These are phyloP conservation scores for Pachycephala philippinensis DNA, from an alignment of 2,113 vertebrate genomes.

Conservation along the genomic window DNA sequence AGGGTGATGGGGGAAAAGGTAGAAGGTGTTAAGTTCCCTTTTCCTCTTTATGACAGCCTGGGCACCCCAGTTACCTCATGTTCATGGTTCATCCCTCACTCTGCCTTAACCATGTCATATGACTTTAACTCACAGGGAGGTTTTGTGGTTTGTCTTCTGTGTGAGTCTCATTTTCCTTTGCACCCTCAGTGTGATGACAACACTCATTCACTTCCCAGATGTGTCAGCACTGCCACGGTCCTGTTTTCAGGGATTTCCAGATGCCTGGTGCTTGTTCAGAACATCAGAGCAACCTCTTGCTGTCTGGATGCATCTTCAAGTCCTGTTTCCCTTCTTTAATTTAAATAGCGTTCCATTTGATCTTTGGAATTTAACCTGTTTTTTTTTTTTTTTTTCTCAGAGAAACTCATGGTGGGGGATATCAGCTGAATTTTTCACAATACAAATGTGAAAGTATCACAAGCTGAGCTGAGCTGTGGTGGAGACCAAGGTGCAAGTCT, in stretches of 20 bases:
- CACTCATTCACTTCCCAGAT: neutral
- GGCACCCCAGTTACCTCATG: neutral
- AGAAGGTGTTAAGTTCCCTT: neutral
- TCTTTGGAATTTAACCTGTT: neutral
- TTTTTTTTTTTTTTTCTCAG: neutral
- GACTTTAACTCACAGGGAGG: neutral
- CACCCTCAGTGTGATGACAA: neutral
- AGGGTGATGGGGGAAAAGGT: neutral
- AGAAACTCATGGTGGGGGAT: neutral
- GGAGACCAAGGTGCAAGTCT: neutral
- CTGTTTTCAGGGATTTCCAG: neutral
- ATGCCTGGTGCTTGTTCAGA: neutral
- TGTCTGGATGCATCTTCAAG: neutral
- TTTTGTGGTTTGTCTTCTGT: neutral
- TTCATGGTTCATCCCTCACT: rapidly evolving
- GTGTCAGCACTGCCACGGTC: rapidly evolving
- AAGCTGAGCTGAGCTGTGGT: neutral
- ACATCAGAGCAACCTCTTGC: neutral
- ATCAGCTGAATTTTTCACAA: neutral
- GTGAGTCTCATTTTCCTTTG: neutral
- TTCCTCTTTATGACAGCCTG: neutral
- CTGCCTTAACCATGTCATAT: neutral
- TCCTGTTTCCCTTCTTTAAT: neutral
- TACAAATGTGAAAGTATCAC: neutral
- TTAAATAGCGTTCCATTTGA: neutral